Evolutionary conservation across 2,113 vertebrate species (phyloP).

Genomic region (Macquaria ambigua): DNA sequence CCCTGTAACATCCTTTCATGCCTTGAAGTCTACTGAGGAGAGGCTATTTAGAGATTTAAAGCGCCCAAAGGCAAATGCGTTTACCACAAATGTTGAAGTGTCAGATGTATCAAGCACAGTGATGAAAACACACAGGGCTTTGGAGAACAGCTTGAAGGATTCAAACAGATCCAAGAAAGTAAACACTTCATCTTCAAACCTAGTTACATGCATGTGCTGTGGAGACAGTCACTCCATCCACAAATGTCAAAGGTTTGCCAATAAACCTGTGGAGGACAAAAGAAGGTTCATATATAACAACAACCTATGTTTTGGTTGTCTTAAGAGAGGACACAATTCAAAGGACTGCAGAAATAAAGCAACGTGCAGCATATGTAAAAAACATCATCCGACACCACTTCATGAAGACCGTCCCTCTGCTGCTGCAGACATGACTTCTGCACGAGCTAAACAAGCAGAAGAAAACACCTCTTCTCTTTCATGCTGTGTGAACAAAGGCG

Average conservation of each 20-base stretch:
- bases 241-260: not conserved
- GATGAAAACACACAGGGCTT: not conserved
- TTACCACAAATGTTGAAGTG: conserved; percentile 29
- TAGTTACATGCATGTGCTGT: conserved; percentile 39
- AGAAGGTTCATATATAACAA: no score
- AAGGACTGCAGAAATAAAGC: no score
- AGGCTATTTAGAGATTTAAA: conserved; percentile 25
- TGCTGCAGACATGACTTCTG: no score
- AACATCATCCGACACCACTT: no score
- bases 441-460: not conserved
- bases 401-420: no score
- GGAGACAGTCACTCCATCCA: conserved; percentile 57
- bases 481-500: not conserved
- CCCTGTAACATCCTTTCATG: conserved; percentile 42
- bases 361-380: no score
- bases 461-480: conserved; percentile 12
- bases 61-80: conserved; percentile 29
- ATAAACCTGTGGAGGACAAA: no score
- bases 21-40: conserved; percentile 29
- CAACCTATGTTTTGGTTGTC: no score
- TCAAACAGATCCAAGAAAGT: not conserved
- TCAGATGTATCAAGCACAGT: not conserved
- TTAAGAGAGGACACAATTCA: no score
- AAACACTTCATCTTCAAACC: not conserved
- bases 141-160: not conserved